phyloP scores from a whole-genome alignment of 2,888 invertebrate species.

The Synergus gifuensis region DNA sequence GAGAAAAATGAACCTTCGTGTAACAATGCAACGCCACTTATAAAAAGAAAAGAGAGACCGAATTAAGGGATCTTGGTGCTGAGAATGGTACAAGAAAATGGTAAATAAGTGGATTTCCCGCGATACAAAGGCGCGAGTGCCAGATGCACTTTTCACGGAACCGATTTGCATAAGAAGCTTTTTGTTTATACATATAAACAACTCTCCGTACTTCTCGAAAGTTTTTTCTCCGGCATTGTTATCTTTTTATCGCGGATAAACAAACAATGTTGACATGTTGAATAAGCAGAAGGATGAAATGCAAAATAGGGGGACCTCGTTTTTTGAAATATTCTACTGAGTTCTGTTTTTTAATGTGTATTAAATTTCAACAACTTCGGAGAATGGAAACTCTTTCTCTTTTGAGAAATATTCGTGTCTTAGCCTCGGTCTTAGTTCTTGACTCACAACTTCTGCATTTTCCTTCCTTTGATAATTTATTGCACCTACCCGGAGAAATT shows the following conservation, averaged over 20 bases:
- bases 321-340: no score
- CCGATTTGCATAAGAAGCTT: slow-evolving; percentile 6
- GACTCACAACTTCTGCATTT: not conserved
- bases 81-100: slow-evolving; percentile 20
- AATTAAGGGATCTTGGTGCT: slow-evolving; percentile 24
- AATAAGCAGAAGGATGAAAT: not conserved
- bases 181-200: not conserved
- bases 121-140: not conserved
- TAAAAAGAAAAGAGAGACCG: not conserved
- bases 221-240: not conserved
- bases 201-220: not conserved
- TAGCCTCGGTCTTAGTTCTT: not conserved
- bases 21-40: slow-evolving; percentile 20
- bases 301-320: no score
- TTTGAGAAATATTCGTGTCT: not conserved
- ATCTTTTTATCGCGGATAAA: not conserved
- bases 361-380: not conserved
- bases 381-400: not conserved
- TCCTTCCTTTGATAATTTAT: not conserved
- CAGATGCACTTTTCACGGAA: not conserved
- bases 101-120: not conserved
- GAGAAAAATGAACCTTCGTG: slow-evolving; percentile 10
- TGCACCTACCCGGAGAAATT: slow-evolving; percentile 10
- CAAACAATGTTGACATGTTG: not conserved
- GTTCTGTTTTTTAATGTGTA: not conserved